These are phyloP conservation scores for Margaritifera margaritifera DNA, from an alignment of 2,888 invertebrate species.

Conservation along the genomic window DNA sequence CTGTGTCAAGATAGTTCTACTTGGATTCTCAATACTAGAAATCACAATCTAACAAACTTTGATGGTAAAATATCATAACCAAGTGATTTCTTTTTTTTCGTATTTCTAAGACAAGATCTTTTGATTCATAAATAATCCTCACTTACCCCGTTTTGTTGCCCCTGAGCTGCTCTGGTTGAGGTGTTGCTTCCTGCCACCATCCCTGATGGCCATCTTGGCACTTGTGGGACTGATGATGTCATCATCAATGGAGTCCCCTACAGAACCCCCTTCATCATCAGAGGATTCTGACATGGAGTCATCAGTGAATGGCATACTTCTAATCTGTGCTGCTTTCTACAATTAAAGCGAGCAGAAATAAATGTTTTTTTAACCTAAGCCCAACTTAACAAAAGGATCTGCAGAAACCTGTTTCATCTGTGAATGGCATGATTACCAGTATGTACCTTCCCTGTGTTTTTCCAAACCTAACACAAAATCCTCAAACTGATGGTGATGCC, in stretches of 20 bases:
- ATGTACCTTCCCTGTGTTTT: too few relatives aligned
- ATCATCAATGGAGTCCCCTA: conserved; percentile 23
- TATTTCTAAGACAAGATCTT: too few relatives aligned
- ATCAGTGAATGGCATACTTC: conserved; percentile 95
- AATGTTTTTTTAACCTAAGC: neutral
- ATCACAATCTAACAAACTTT: too few relatives aligned
- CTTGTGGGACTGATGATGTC: conserved; percentile 22
- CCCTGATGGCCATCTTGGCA: conserved; percentile 47
- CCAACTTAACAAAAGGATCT: neutral
- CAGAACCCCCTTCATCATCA: conserved; percentile 82
- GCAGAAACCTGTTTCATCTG: neutral
- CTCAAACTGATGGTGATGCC: too few relatives aligned
- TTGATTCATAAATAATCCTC: neutral
- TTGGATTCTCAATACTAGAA: too few relatives aligned
- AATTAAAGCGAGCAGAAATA: conserved; percentile 5
- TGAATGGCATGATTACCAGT: too few relatives aligned
- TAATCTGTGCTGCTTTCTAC: conserved; percentile 92
- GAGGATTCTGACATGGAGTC: conserved; percentile 93
- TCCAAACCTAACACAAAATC: too few relatives aligned
- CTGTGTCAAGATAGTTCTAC: too few relatives aligned
- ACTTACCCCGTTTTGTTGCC: conserved; percentile 67
- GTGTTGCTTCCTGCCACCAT: conserved; percentile 47
- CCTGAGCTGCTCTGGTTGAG: conserved; percentile 66
- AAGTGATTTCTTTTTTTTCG: too few relatives aligned
- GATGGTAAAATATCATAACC: too few relatives aligned